Conservation (phyloP, 2,797 vertebrate genomes). For the Alca torda region DNA sequence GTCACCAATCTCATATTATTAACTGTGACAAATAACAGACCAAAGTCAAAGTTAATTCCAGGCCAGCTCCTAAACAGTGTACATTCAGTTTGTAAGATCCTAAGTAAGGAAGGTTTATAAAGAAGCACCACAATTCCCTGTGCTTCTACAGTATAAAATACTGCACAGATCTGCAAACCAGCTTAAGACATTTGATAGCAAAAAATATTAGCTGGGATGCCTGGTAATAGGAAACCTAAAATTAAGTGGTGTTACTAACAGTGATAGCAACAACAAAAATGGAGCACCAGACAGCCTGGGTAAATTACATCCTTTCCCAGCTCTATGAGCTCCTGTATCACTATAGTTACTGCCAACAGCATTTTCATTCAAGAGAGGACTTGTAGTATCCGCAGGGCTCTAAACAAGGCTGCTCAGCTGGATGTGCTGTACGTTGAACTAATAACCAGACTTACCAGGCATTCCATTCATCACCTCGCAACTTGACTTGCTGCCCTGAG, state of each 20-base stretch:
- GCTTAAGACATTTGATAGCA: neutral
- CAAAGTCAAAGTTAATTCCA: neutral
- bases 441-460: neutral
- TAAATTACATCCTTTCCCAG: neutral
- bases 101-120: neutral
- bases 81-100: neutral
- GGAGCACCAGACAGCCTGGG: neutral
- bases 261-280: neutral
- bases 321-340: neutral
- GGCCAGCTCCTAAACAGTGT: neutral
- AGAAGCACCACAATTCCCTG: neutral
- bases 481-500: neutral
- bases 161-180: neutral
- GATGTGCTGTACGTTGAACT: neutral
- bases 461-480: neutral
- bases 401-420: neutral
- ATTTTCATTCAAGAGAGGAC: neutral
- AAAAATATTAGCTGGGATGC: neutral
- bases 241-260: neutral
- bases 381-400: neutral
- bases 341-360: neutral
- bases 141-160: neutral
- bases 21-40: neutral
- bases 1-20: neutral
- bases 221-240: constrained; percentile 1